Conservation (phyloP, 2,888 invertebrate genomes). For the Alentia gelatinosa region DNA sequence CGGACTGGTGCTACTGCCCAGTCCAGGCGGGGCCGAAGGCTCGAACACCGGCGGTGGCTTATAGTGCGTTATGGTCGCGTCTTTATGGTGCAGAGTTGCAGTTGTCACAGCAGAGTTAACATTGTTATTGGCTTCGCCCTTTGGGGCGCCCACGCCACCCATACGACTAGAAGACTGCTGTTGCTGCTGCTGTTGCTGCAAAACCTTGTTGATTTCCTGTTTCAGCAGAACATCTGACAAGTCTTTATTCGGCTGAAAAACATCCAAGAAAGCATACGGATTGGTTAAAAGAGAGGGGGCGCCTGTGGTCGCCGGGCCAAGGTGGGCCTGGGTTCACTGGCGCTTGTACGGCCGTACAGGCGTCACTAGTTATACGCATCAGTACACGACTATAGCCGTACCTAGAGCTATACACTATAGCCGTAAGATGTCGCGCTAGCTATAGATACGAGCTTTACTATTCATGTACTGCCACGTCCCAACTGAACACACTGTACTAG, state of each 20-base stretch:
- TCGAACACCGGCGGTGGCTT: slow-evolving; percentile 34
- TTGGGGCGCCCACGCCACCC: slow-evolving; percentile 39
- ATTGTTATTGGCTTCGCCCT: slow-evolving; percentile 44
- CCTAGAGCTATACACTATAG: too few species aligned
- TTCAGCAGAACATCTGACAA: slow-evolving; percentile 49
- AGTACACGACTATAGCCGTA: too few species aligned
- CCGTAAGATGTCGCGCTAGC: too few species aligned
- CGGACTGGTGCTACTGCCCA: background rate
- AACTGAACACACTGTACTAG: too few species aligned
- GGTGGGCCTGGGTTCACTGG: background rate
- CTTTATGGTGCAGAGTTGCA: slow-evolving; percentile 36
- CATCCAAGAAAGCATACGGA: slow-evolving; percentile 41
- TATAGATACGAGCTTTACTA: too few species aligned
- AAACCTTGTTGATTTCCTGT: slow-evolving; percentile 50
- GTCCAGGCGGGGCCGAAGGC: slow-evolving; percentile 27
- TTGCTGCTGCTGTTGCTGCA: slow-evolving; percentile 37
- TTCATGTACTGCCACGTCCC: too few species aligned
- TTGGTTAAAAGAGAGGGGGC: background rate
- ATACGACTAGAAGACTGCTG: background rate
- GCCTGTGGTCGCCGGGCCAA: background rate
- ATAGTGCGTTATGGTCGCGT: slow-evolving; percentile 41
- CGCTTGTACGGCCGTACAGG: background rate
- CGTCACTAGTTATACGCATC: background rate
- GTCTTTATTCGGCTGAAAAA: slow-evolving; percentile 43
- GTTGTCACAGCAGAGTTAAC: slow-evolving; percentile 46